phyloP scores from a whole-genome alignment of 35 echinoderm and acorn worm genomes.

The Heliocidaris tuberculata region DNA sequence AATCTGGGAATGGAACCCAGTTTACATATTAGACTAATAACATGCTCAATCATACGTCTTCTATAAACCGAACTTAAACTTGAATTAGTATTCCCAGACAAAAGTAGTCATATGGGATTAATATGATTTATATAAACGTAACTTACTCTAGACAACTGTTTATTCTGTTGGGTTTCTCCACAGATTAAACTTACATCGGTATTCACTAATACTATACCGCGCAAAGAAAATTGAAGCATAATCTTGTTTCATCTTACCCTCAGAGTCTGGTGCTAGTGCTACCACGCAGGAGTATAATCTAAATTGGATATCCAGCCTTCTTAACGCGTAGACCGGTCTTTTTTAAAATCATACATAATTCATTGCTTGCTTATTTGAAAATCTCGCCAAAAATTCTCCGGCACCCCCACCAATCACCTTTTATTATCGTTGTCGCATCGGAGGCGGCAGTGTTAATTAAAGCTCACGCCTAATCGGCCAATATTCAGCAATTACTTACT shows the following conservation, averaged over 20 bases:
- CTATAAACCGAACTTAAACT: too few relatives aligned
- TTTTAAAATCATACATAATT: neutral
- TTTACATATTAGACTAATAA: too few relatives aligned
- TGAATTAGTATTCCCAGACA: too few relatives aligned
- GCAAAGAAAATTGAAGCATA: neutral
- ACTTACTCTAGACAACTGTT: too few relatives aligned
- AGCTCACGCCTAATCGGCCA: neutral
- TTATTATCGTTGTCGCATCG: neutral
- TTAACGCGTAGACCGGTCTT: neutral
- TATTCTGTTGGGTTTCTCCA: too few relatives aligned
- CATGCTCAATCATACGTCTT: too few relatives aligned
- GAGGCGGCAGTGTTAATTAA: neutral
- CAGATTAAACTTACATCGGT: too few relatives aligned
- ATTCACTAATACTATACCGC: neutral
- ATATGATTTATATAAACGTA: too few relatives aligned
- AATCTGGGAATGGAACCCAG: too few relatives aligned
- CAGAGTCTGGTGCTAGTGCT: neutral
- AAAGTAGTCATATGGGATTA: too few relatives aligned
- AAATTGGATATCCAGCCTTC: neutral
- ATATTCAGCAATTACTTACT: conserved; percentile 15
- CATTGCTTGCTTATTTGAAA: conserved; percentile 5
- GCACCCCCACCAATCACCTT: neutral
- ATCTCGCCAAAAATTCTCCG: neutral
- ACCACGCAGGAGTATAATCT: neutral
- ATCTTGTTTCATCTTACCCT: neutral